Conservation (phyloP, 2,113 vertebrate genomes). For the Marmota monax region DNA sequence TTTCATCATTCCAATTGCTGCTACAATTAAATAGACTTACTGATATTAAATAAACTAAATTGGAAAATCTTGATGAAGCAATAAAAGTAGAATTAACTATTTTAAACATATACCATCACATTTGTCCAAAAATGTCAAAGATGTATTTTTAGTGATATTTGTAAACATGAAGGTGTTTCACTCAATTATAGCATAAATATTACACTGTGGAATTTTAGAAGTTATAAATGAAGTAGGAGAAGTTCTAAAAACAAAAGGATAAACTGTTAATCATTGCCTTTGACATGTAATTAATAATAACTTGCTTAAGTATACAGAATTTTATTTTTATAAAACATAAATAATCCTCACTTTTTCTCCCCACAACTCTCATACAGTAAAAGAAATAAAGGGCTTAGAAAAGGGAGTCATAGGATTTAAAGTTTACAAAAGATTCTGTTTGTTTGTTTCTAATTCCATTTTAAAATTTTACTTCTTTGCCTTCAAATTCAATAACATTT, state of each 20-base stretch:
- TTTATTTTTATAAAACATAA: not conserved
- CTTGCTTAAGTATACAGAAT: not conserved
- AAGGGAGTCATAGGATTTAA: not conserved
- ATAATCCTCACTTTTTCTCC: not conserved
- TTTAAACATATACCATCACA: not conserved
- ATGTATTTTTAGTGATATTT: not conserved
- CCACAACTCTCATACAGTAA: not conserved
- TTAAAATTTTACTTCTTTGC: conserved; percentile 27
- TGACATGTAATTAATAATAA: not conserved
- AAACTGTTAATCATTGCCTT: not conserved
- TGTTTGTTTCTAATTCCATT: conserved; percentile 9
- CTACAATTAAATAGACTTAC: not conserved
- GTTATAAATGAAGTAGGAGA: not conserved
- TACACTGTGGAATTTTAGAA: not conserved
- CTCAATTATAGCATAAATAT: not conserved
- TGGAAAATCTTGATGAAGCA: not conserved
- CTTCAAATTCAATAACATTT: conserved; percentile 6
- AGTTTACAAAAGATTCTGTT: not conserved
- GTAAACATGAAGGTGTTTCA: not conserved
- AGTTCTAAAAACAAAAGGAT: not conserved
- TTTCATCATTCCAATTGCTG: not conserved
- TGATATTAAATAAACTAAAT: not conserved
- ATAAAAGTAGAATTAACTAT: not conserved
- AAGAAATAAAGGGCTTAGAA: not conserved
- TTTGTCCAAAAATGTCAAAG: not conserved